Evolutionary conservation across 2,888 invertebrate species (phyloP).

Genomic region (Taphrorychus bicolor): DNA sequence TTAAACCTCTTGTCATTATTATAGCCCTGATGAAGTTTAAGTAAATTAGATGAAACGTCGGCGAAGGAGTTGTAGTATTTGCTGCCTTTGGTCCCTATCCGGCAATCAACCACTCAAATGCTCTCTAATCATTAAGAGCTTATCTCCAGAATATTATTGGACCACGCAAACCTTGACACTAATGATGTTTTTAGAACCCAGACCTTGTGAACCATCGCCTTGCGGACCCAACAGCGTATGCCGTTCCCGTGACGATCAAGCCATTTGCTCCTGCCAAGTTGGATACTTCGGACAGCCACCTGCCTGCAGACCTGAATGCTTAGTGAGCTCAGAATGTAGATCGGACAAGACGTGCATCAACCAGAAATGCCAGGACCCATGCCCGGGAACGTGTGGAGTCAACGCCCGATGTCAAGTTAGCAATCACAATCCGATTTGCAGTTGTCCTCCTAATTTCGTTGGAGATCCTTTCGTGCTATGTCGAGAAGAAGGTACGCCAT

Average conservation of each 20-base stretch:
- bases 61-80: no score
- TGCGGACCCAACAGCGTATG: slow-evolving; percentile 70
- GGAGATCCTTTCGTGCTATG: slow-evolving; percentile 69
- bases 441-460: slow-evolving; percentile 65
- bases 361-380: slow-evolving; percentile 70
- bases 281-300: slow-evolving; percentile 68
- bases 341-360: slow-evolving; percentile 68
- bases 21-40: no score
- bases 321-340: slow-evolving; percentile 67
- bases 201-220: slow-evolving; percentile 68
- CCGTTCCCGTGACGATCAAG: slow-evolving; percentile 63
- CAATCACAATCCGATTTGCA: slow-evolving; percentile 70
- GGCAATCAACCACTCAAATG: no score
- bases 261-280: slow-evolving; percentile 68
- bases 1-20: no score
- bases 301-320: slow-evolving; percentile 67
- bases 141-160: background rate
- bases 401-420: slow-evolving; percentile 67
- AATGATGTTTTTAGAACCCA: no score
- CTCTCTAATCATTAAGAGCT: no score
- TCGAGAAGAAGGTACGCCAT: slow-evolving; percentile 58
- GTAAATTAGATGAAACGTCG: no score
- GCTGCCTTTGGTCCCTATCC: no score
- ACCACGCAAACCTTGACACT: no score
- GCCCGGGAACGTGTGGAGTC: slow-evolving; percentile 66